These are phyloP conservation scores for Folsomia manolachei DNA, from an alignment of 2,888 invertebrate species.

Conservation along the genomic window DNA sequence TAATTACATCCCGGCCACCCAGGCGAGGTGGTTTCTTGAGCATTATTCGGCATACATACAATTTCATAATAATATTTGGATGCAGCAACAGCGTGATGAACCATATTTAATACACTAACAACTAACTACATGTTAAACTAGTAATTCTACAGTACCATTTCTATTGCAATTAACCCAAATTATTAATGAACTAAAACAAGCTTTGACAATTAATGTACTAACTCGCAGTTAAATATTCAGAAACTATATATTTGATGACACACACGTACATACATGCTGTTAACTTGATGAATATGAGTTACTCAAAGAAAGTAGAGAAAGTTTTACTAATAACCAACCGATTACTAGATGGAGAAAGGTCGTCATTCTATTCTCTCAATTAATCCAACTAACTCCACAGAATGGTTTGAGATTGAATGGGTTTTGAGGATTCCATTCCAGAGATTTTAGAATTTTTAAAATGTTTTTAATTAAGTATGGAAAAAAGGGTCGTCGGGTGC, in stretches of 20 bases:
- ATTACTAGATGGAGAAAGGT: too few species aligned
- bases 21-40: too few species aligned
- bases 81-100: background rate
- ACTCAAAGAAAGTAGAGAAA: background rate
- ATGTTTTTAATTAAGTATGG: too few species aligned
- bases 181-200: background rate
- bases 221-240: background rate
- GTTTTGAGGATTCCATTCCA: too few species aligned
- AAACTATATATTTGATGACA: background rate
- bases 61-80: background rate
- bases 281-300: background rate
- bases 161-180: background rate
- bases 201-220: constrained; percentile 3
- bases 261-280: too few species aligned
- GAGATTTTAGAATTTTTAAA: too few species aligned
- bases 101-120: background rate
- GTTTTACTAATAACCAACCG: background rate
- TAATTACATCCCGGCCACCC: background rate
- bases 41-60: background rate
- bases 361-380: too few species aligned
- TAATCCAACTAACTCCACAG: too few species aligned
- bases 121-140: background rate
- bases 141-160: background rate
- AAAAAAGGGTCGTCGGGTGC: too few species aligned
- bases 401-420: too few species aligned